Evolutionary conservation across 2,888 invertebrate genomes (phyloP).

Genomic region (Artemia sinica): DNA sequence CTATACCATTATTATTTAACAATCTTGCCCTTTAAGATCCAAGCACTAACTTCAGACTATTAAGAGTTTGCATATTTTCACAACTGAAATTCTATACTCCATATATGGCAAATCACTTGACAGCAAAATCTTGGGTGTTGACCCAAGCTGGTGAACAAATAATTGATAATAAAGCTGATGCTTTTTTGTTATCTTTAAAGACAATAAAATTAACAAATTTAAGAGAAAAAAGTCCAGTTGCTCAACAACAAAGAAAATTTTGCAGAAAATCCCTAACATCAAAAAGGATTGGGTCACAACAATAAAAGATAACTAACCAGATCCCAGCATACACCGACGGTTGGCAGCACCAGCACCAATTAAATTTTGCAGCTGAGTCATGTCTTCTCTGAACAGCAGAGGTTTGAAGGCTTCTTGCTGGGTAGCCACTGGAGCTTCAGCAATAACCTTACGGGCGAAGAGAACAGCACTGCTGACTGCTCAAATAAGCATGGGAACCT

Average conservation of each 20-base stretch:
- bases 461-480: conserved; percentile 59
- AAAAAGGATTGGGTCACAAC: not conserved
- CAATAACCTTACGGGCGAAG: conserved; percentile 30
- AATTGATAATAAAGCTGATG: too few relatives aligned
- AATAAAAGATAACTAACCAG: conserved; percentile 41
- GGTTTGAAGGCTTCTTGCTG: conserved; percentile 58
- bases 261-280: not conserved
- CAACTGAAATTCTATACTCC: too few relatives aligned
- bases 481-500: conserved; percentile 50
- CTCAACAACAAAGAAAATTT: too few relatives aligned
- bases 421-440: conserved; percentile 13
- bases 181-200: too few relatives aligned
- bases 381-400: conserved; percentile 77
- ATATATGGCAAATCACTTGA: too few relatives aligned
- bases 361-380: conserved; percentile 99
- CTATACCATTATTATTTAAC: not conserved
- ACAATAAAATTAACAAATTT: too few relatives aligned
- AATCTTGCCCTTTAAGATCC: not conserved
- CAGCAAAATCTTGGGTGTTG: too few relatives aligned
- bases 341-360: conserved; percentile 99
- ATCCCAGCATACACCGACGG: conserved; percentile 99
- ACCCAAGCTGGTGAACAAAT: too few relatives aligned
- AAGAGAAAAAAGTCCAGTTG: too few relatives aligned
- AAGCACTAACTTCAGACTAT: too few relatives aligned
- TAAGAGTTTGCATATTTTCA: too few relatives aligned